These are phyloP conservation scores for Machimus rusticus DNA, from an alignment of 2,888 invertebrate species.

Conservation along the genomic window DNA sequence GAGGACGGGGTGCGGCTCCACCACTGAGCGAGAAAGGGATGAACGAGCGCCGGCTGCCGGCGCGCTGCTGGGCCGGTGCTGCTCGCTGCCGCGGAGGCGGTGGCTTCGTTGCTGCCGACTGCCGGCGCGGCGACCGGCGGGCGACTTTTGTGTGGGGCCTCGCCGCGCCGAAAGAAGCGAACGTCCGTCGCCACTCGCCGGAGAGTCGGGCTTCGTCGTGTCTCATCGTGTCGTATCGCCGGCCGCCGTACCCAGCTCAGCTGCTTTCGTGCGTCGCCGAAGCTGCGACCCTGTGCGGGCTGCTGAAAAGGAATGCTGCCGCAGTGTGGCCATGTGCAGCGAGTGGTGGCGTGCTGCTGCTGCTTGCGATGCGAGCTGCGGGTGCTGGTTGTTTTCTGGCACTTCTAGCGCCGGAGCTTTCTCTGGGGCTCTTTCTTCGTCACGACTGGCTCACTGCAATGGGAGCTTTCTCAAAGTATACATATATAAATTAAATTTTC, in stretches of 20 bases:
- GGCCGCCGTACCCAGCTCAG: not conserved
- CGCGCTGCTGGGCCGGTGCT: not conserved
- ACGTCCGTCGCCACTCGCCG: not conserved
- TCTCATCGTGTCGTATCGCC: not conserved
- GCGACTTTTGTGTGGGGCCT: not conserved
- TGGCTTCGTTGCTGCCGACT: not conserved
- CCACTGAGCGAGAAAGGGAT: conserved; percentile 25
- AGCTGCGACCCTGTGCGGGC: conserved; percentile 8
- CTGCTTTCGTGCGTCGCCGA: not conserved
- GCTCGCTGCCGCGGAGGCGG: not conserved
- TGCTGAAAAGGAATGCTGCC: not conserved
- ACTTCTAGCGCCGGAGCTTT: not conserved
- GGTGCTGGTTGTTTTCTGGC: not conserved
- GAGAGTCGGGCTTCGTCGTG: not conserved
- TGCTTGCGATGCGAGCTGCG: not conserved
- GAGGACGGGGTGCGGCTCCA: conserved; percentile 8
- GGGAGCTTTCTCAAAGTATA: not conserved
- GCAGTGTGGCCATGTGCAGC: not conserved
- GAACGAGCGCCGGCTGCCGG: not conserved
- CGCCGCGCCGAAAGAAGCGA: not conserved
- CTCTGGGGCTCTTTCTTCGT: not conserved
- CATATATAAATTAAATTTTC: not conserved
- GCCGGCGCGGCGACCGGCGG: not conserved
- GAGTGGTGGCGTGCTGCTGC: not conserved
- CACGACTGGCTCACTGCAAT: not conserved